Conservation (phyloP, 1,140 invertebrate genomes). For the Diachasma alloeum region DNA sequence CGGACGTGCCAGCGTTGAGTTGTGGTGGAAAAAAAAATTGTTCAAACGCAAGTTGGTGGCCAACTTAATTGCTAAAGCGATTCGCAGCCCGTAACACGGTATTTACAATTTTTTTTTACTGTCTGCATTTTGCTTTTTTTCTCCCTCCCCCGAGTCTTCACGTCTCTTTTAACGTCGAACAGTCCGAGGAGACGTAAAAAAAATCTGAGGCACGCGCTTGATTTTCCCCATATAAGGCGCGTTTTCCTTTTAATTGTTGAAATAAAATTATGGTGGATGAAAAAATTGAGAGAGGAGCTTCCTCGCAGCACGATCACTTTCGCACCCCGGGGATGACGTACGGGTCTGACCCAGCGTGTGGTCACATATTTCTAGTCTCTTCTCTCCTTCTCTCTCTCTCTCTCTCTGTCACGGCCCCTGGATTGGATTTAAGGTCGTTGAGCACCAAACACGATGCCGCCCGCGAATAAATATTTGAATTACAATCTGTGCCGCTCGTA, state of each 20-base stretch:
- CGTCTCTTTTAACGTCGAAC: not conserved
- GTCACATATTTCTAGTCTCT: slow-evolving; percentile 22
- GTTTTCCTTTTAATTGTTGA: not conserved
- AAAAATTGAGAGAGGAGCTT: slow-evolving; percentile 6
- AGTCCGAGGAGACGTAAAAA: not conserved
- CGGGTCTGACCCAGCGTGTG: slow-evolving; percentile 58
- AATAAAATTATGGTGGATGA: slow-evolving; percentile 19
- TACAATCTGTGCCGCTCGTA: slow-evolving; percentile 55
- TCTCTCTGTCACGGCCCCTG: slow-evolving; percentile 9
- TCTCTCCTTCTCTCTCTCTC: not conserved
- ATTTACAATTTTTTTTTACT: not conserved
- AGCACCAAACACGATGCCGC: slow-evolving; percentile 35
- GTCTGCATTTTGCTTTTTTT: not conserved
- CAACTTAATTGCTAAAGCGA: slow-evolving; percentile 37
- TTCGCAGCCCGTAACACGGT: not conserved
- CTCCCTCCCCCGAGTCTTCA: not conserved
- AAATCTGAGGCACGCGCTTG: not conserved
- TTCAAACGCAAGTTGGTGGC: slow-evolving; percentile 15
- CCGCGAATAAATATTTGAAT: slow-evolving; percentile 59
- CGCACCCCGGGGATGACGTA: slow-evolving; percentile 54
- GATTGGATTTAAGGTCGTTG: slow-evolving; percentile 17
- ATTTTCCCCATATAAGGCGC: not conserved
- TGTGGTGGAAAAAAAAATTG: slow-evolving; percentile 21
- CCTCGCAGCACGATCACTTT: slow-evolving; percentile 33
- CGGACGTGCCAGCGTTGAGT: slow-evolving; percentile 13